These are phyloP conservation scores for Drosophila stalkeri DNA, from an alignment of 2,888 invertebrate genomes.

Conservation along the genomic window DNA sequence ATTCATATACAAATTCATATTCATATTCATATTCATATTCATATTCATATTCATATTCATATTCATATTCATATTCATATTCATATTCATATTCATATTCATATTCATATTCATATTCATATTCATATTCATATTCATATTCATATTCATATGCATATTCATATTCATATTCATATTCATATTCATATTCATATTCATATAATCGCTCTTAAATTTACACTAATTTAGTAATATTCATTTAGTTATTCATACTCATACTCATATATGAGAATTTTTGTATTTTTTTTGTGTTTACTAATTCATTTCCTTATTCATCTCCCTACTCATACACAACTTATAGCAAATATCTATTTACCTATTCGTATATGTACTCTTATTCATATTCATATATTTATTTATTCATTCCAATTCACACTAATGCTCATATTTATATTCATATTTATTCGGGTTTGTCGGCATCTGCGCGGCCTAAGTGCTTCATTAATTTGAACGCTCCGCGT, in stretches of 20 bases:
- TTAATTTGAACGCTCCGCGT: background rate
- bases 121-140: background rate
- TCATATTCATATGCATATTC: no score
- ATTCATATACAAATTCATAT: background rate
- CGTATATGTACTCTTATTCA: background rate
- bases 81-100: conserved; percentile 1
- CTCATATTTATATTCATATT: conserved; percentile 4
- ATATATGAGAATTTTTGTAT: no score
- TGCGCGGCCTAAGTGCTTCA: background rate
- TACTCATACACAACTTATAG: background rate
- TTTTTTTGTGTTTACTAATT: background rate
- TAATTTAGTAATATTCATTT: no score
- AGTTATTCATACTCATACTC: no score
- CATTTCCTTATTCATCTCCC: background rate
- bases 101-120: background rate
- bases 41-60: no score
- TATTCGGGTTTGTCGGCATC: background rate
- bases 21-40: background rate
- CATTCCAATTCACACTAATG: background rate
- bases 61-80: background rate
- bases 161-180: no score
- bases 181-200: no score
- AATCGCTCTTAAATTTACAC: background rate
- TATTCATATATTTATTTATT: background rate
- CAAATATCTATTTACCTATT: background rate